Evolutionary conservation across 2,797 vertebrate species (phyloP).

Genomic region (Acestrorhynchus altus): DNA sequence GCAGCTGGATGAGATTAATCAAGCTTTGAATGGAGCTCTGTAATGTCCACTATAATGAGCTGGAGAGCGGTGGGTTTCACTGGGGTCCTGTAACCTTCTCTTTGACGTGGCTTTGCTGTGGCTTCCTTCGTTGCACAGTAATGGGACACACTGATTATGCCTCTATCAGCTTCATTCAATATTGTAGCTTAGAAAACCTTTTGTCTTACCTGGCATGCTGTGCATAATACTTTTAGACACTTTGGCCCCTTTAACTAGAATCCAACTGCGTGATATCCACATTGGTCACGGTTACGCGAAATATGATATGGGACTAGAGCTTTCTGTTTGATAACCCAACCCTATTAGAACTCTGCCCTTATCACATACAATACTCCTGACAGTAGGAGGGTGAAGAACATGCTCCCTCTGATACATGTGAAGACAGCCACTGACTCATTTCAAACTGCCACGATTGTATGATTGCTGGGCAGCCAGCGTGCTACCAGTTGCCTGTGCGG

Average conservation of each 20-base stretch:
- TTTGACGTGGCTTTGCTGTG: slow-evolving; percentile 55
- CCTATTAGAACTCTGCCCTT: no score
- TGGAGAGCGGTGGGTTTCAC: slow-evolving; percentile 61
- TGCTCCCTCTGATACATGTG: no score
- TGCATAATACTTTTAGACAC: not conserved
- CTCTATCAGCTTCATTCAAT: slow-evolving; percentile 51
- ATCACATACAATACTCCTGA: no score
- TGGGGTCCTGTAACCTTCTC: slow-evolving; percentile 57
- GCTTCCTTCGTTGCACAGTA: not conserved
- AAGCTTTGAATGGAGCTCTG: slow-evolving; percentile 71
- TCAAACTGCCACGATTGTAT: no score
- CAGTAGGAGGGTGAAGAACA: no score
- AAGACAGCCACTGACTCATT: no score
- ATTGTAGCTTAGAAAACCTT: slow-evolving; percentile 40
- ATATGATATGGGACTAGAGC: no score
- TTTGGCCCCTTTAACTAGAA: not conserved
- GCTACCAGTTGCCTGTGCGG: no score
- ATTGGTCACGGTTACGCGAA: not conserved
- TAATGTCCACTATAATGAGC: slow-evolving; percentile 78
- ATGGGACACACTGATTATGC: slow-evolving; percentile 45
- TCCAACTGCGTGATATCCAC: no score
- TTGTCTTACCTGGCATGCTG: not conserved
- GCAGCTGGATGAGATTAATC: slow-evolving; percentile 80
- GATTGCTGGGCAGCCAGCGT: no score
- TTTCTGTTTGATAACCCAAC: no score